Percentiles rank a stretch among this genome's conserved stretches.
Evolutionary conservation across 1,140 invertebrate species (phyloP).

Genomic region (Acromyrmex charruanus): DNA sequence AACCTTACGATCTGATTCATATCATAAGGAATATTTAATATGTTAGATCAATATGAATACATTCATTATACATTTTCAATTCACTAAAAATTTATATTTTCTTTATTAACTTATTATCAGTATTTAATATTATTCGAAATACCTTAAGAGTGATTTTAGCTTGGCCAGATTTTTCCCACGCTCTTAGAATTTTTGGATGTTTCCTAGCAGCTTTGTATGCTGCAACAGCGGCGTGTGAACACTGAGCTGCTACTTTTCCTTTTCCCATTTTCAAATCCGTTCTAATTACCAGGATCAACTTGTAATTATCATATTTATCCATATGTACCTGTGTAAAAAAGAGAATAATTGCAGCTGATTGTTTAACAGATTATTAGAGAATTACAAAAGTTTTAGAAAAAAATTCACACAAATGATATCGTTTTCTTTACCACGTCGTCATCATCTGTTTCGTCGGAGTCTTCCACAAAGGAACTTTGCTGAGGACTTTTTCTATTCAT

Average conservation of each 20-base stretch:
- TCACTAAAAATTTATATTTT: neutral
- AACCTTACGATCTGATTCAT: neutral
- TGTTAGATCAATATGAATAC: constrained; percentile 16
- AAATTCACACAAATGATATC: constrained; percentile 2
- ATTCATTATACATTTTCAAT: constrained; percentile 36
- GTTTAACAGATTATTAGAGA: neutral
- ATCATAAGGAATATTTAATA: constrained; percentile 26
- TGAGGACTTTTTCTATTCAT: constrained; percentile 5
- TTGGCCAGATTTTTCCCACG: constrained; percentile 93
- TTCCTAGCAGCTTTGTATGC: constrained; percentile 90
- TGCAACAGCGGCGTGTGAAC: constrained; percentile 95
- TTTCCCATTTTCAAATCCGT: constrained; percentile 97
- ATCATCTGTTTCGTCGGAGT: constrained; percentile 24
- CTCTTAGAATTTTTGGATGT: constrained; percentile 89
- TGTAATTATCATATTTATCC: constrained; percentile 87
- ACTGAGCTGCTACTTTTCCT: constrained; percentile 97
- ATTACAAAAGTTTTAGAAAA: neutral
- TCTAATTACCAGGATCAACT: constrained; percentile 95
- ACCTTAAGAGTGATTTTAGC: constrained; percentile 93
- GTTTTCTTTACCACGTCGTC: constrained; percentile 20
- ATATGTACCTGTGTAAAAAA: constrained; percentile 35
- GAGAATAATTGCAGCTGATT: constrained; percentile 9
- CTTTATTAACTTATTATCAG: neutral
- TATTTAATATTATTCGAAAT: constrained; percentile 61
- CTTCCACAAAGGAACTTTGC: neutral